Evolutionary conservation across 2,797 vertebrate genomes (phyloP).

Genomic region (Ispidina picta): DNA sequence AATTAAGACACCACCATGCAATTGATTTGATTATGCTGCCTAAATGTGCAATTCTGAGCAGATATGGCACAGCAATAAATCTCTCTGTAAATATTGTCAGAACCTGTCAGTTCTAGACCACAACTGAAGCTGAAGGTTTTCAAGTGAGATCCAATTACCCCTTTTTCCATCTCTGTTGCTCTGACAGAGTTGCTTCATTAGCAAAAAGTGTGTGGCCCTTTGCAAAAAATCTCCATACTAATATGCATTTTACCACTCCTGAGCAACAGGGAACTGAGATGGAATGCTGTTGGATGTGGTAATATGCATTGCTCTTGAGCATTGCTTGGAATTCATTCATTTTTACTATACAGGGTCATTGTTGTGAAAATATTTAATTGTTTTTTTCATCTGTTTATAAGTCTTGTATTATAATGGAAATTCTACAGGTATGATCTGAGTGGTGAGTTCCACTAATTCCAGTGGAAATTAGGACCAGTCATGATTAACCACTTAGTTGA

Average conservation of each 20-base stretch:
- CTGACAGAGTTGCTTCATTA: conserved; percentile 46
- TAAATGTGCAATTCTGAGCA: neutral
- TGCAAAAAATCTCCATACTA: conserved; percentile 28
- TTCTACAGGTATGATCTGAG: neutral
- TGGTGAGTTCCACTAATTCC: neutral
- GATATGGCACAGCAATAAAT: neutral
- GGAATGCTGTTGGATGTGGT: neutral
- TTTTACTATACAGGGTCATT: neutral
- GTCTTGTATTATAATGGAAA: neutral
- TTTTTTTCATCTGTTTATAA: neutral
- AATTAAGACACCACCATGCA: neutral
- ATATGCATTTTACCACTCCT: conserved; percentile 14
- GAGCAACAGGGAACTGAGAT: neutral
- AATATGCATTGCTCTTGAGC: neutral
- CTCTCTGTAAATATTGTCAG: conserved; percentile 4
- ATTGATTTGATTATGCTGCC: neutral
- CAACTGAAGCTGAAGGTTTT: neutral
- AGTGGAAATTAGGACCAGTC: neutral
- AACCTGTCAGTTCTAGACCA: neutral
- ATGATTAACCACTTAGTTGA: neutral
- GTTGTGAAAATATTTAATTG: neutral
- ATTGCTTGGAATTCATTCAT: conserved; percentile 17
- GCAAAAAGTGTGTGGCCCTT: neutral
- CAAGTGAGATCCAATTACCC: conserved; percentile 28
- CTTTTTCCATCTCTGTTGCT: neutral